Base-by-base conservation (phyloP, 2,113 vertebrate genomes). In the Heloderma charlesbogerti region DNA sequence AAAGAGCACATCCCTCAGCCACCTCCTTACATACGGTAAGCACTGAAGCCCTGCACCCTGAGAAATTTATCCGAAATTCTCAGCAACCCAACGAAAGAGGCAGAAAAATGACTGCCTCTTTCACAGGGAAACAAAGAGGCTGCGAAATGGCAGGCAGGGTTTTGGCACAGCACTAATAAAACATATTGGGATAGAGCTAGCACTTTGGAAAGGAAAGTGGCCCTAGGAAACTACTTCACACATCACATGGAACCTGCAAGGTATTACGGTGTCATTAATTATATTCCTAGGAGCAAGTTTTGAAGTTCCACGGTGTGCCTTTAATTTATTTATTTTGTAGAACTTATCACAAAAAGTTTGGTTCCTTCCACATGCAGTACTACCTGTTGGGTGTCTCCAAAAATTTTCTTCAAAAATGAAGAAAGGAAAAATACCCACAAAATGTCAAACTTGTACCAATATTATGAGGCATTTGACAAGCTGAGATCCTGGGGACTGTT, bases 181-280 rank as follows among this genome's bases (percentile, higher is more conserved):
- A 51, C 48, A 51, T 3, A 51, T 8, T 63, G 18, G 25, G 48
- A 90, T 89, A 34, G 82, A 91, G 86, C 54, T 92, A n/a, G 6
- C 83, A 63, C 82, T 83, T 80, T 1, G 31, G 66, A 85, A 15
- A 92, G 77, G 69, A 20, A 88, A 63, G 37, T 34, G 63, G 86
- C 86, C 86, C 34, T 16, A 87, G 81, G 87, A 93, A 90, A 91
- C 37, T 1, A 0, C 48, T 83, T 90, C 87, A 6, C 22, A 1
- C 89, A 3, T 34, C 63, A 67, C 34, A n/a, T 34, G 0, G 0
- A 82, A 86, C 89, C 85, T 88, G 40, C 34, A 69, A 83, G 48
- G 84, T 43, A 75, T 90, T 89, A 71, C 88, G 82, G 71, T 12
- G 48, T 85, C 75, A n/a, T 86, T 90, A 89, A 92, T 86, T 85